A percentile compares a stretch with the other conserved stretches of the same genome.
These are phyloP conservation scores for Thermophis baileyi DNA, from an alignment of 2,113 vertebrate species.

Conservation along the genomic window DNA sequence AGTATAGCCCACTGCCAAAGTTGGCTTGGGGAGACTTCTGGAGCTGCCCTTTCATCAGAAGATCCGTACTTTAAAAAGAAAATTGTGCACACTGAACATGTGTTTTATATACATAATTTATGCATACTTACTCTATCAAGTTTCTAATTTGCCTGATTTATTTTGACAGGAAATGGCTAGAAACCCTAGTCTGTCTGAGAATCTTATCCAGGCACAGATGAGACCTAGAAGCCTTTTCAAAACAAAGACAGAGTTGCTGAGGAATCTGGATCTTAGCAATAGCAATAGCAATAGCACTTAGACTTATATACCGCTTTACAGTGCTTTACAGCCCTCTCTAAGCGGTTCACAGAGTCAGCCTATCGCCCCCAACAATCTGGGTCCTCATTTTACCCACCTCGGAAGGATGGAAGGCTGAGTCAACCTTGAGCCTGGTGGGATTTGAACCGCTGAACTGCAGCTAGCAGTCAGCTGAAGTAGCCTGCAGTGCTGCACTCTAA, in stretches of 20 bases:
- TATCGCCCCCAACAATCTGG: too few species aligned
- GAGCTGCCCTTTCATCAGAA: neutral
- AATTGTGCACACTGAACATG: slow-evolving; percentile 2
- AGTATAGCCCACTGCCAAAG: neutral
- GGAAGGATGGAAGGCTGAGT: too few species aligned
- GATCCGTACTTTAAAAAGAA: slow-evolving; percentile 20
- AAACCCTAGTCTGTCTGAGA: neutral
- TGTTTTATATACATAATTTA: neutral
- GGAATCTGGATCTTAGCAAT: neutral
- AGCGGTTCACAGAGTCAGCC: too few species aligned
- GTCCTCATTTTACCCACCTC: too few species aligned
- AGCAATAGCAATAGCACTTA: too few species aligned
- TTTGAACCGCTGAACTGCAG: too few species aligned
- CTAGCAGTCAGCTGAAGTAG: too few species aligned
- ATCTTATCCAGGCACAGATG: too few species aligned
- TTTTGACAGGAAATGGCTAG: neutral
- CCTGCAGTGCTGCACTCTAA: too few species aligned
- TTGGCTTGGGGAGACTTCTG: neutral
- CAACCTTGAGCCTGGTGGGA: too few species aligned
- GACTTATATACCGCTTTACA: too few species aligned
- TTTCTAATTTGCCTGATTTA: neutral
- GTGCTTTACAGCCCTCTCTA: too few species aligned
- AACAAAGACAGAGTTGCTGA: neutral
- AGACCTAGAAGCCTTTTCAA: neutral
- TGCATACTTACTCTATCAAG: neutral